phyloP scores from a whole-genome alignment of 2,113 vertebrate species.

The Pimephales promelas region DNA sequence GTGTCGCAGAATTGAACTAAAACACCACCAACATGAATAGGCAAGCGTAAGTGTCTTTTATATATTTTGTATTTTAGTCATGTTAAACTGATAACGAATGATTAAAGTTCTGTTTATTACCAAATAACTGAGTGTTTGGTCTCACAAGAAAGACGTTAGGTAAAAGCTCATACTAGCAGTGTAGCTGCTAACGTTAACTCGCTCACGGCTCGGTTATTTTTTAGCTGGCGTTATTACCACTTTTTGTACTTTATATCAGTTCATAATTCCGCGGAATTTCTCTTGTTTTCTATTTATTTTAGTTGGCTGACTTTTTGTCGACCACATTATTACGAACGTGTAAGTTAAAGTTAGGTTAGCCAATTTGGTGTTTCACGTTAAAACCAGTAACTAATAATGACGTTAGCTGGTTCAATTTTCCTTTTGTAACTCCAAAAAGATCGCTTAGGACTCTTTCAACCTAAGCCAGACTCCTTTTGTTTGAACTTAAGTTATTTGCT shows the following conservation, averaged over 20 bases:
- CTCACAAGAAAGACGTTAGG: background rate
- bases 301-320: background rate
- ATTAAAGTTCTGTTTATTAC: background rate
- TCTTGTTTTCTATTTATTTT: background rate
- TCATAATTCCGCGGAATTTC: background rate
- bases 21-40: slow-evolving; percentile 65
- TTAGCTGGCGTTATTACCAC: background rate
- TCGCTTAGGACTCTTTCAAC: background rate
- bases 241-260: background rate
- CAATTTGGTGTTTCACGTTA: background rate
- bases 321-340: no score
- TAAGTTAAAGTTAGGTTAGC: no score
- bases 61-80: background rate
- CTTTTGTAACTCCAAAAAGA: no score
- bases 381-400: background rate
- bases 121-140: background rate
- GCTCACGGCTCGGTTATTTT: background rate
- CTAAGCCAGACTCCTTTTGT: background rate
- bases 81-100: background rate
- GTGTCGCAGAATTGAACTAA: slow-evolving; percentile 8
- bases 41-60: slow-evolving; percentile 66
- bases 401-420: no score
- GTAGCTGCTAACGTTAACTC: no score
- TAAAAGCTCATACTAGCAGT: no score
- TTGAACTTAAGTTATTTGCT: background rate